Percentiles rank a stretch among this genome's conserved stretches.
Evolutionary conservation across 2,888 invertebrate genomes (phyloP).

Genomic region (Leptinotarsa haldemani): DNA sequence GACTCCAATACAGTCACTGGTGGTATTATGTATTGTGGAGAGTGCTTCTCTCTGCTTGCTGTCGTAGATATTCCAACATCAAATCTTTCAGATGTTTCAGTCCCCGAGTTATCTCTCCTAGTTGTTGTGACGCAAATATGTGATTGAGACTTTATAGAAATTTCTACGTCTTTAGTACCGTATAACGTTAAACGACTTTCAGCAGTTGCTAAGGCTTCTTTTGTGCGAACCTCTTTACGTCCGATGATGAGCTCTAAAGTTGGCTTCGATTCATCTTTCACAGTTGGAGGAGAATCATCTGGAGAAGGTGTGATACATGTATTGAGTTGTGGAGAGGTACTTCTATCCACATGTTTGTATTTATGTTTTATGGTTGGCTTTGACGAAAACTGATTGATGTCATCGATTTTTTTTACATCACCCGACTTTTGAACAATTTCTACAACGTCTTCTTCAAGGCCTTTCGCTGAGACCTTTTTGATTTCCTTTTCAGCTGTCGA

Average conservation of each 20-base stretch:
- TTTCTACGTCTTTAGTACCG: constrained; percentile 69
- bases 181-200: constrained; percentile 69
- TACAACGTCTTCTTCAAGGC: constrained; percentile 42
- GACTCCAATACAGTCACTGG: constrained; percentile 55
- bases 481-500: constrained; percentile 42
- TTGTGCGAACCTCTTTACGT: constrained; percentile 68
- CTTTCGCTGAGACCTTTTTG: constrained; percentile 31
- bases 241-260: constrained; percentile 69
- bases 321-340: constrained; percentile 64
- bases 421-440: constrained; percentile 39
- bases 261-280: constrained; percentile 49
- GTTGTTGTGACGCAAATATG: constrained; percentile 67
- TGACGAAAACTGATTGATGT: constrained; percentile 8
- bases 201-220: constrained; percentile 68
- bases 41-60: constrained; percentile 61
- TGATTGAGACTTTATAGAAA: constrained; percentile 69
- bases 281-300: constrained; percentile 48
- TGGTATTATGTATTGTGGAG: constrained; percentile 62
- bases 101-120: constrained; percentile 64
- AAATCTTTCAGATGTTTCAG: constrained; percentile 66
- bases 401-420: background rate
- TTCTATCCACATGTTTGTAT: constrained; percentile 55
- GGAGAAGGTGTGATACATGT: constrained; percentile 59
- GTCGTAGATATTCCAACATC: constrained; percentile 66
- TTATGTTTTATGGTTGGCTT: constrained; percentile 26